Percentiles rank a stretch among this genome's conserved stretches.
phyloP scores from a whole-genome alignment of 2,888 invertebrate species.

The Parasteatoda lunata region DNA sequence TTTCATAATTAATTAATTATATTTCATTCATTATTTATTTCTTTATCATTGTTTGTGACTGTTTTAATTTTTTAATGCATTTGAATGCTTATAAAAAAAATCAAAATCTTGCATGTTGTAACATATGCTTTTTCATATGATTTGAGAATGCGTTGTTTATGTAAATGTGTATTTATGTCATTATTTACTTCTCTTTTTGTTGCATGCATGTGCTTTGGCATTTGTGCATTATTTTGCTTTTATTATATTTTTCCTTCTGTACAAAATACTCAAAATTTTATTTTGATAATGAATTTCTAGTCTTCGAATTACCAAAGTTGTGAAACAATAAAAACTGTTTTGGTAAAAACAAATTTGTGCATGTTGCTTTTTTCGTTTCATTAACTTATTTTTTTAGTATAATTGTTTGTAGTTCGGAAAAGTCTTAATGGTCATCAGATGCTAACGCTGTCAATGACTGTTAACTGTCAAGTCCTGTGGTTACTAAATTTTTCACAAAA shows the following conservation, averaged over 20 bases:
- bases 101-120: constrained; percentile 56
- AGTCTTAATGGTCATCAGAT: constrained; percentile 68
- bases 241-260: constrained; percentile 38
- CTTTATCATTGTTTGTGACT: constrained; percentile 52
- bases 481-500: constrained; percentile 23
- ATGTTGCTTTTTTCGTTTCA: constrained; percentile 28
- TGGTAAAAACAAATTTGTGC: constrained; percentile 39
- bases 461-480: constrained; percentile 46
- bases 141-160: constrained; percentile 53
- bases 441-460: constrained; percentile 40
- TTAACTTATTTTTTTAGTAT: constrained; percentile 10
- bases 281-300: constrained; percentile 61
- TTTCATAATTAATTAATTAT: constrained; percentile 13
- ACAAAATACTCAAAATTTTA: constrained; percentile 56
- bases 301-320: constrained; percentile 65
- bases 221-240: constrained; percentile 50
- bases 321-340: constrained; percentile 65
- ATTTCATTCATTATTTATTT: constrained; percentile 61
- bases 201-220: constrained; percentile 41
- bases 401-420: constrained; percentile 1
- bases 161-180: constrained; percentile 47
- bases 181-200: constrained; percentile 23
- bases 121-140: constrained; percentile 24
- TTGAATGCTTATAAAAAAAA: constrained; percentile 43
- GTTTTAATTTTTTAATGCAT: constrained; percentile 51